phyloP scores from a whole-genome alignment of 2,888 invertebrate genomes.

The Heteromurus nitidus region DNA sequence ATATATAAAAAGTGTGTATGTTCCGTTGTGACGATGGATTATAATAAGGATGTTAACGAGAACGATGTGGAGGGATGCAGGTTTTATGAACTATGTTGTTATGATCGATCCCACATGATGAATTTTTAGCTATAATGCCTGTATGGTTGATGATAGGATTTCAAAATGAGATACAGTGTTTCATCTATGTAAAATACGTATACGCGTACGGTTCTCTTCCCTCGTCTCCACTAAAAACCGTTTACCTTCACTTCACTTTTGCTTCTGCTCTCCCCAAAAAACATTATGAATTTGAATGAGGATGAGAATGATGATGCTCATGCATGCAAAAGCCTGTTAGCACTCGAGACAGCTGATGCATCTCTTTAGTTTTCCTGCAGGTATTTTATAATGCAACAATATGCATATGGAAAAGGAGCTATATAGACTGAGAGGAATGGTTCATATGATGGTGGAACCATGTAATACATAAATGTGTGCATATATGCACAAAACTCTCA shows the following conservation, averaged over 20 bases:
- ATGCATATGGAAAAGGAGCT: neutral
- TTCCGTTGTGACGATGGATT: neutral
- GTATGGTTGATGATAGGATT: too few species aligned
- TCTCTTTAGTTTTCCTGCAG: too few species aligned
- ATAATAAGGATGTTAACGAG: constrained; percentile 8
- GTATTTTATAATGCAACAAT: too few species aligned
- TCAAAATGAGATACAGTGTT: too few species aligned
- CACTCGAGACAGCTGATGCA: constrained; percentile 7
- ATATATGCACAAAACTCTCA: too few species aligned
- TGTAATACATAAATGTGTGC: too few species aligned
- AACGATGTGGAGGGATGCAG: neutral
- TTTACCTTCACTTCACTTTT: neutral
- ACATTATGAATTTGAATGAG: neutral
- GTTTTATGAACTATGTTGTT: neutral
- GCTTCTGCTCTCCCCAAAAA: too few species aligned
- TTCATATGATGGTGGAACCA: too few species aligned
- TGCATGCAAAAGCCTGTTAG: neutral
- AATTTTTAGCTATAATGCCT: too few species aligned
- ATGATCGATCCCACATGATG: constrained; percentile 9
- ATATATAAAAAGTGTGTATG: constrained; percentile 4
- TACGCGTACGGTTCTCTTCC: neutral
- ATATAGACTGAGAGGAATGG: too few species aligned
- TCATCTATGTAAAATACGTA: too few species aligned
- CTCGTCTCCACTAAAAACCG: neutral
- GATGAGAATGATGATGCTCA: neutral